Evolutionary conservation across 2,113 vertebrate genomes (phyloP), one percentile per base, ranked within the genome.

Genomic region (Murina feae): DNA sequence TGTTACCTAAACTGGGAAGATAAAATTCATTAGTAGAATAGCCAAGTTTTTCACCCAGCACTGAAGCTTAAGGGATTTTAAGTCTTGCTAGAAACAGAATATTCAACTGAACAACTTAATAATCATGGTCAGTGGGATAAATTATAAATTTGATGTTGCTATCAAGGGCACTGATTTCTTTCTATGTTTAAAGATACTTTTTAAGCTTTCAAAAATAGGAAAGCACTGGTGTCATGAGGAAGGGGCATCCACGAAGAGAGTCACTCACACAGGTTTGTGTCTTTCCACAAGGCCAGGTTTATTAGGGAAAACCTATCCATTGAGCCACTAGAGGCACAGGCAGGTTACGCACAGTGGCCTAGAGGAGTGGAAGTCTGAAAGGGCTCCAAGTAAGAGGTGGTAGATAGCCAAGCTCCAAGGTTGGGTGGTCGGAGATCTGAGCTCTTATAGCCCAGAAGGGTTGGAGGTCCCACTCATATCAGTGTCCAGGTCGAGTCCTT

Each of bases 1-100:
- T 69, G 0, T 65, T 53, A 71, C 28, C 35, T 84, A 76, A 80
- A 42, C 39, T 69, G 16, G 16, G 25, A 92, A 60, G 21, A 88
- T 35, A 86, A 85, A 95, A 92, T 89, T 72, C 37, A 71, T 86
- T 84, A 92, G 72, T 39, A 84, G 53, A 37, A 82, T 47, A 60
- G 13, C 25, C 14, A 5, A 11, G 1, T 58, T 84, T 96, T 79
- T 90, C 20, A 55, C 7, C 1, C 9, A 90, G 23, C 35, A 37
- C 28, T 69, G 21, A 81, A 95, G 55, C 44, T 60, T 87, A 35
- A 89, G 30, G 39, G 35, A 90, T 60, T 94, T 95, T 89, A 49
- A 89, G 12, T 65, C 58, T 35, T 88, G 35, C 60, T 30, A 78
- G 66, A 92, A 63, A 66, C 2, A 80, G 32, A 86, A 60, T 80